A percentile compares a stretch with the other conserved stretches of the same genome.
Evolutionary conservation across 1,140 invertebrate genomes (phyloP).

Genomic region (Drosophila littoralis): DNA sequence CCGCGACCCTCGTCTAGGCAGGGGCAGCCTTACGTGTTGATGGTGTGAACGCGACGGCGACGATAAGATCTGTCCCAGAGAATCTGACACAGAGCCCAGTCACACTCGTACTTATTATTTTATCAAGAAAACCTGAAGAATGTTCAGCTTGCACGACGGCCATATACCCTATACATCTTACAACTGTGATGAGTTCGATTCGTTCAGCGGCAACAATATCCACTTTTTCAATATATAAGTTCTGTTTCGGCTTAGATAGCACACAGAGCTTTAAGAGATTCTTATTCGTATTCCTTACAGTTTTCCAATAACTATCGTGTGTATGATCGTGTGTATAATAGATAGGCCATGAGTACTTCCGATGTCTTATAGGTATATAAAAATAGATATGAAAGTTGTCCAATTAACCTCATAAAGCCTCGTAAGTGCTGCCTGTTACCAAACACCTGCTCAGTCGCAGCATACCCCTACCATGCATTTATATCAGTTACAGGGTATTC

Average conservation of each 20-base stretch:
- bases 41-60: conserved; percentile 37
- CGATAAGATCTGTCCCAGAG: conserved; percentile 31
- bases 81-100: background rate
- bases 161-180: background rate
- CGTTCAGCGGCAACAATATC: too few species aligned
- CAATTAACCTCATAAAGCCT: background rate
- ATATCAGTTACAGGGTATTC: background rate
- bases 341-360: too few species aligned
- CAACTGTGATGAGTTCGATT: too few species aligned
- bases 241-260: too few species aligned
- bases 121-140: background rate
- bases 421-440: background rate
- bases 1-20: conserved; percentile 46
- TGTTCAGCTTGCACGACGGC: background rate
- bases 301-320: too few species aligned
- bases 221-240: too few species aligned
- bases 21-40: conserved; percentile 29
- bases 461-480: background rate
- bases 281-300: too few species aligned
- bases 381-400: too few species aligned
- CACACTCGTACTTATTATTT: background rate
- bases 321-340: too few species aligned
- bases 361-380: background rate
- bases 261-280: too few species aligned
- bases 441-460: background rate